phyloP scores from a whole-genome alignment of 1,140 invertebrate species.

The Sycobia sp. region DNA sequence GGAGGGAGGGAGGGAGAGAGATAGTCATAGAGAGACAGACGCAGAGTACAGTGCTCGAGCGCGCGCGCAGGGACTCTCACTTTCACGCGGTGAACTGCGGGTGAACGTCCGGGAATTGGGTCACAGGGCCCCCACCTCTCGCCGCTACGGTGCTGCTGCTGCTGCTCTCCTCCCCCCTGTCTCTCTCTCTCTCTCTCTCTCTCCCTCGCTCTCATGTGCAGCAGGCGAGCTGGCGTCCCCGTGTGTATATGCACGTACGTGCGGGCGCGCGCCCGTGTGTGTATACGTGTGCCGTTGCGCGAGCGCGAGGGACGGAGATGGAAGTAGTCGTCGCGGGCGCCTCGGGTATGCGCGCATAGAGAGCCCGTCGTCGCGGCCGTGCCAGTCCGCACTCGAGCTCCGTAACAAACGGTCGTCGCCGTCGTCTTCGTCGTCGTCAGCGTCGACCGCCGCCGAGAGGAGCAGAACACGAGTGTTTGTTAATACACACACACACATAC shows the following conservation, averaged over 20 bases:
- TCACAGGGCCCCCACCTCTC: slow-evolving; percentile 60
- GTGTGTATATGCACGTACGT: too few relatives aligned
- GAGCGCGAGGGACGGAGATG: slow-evolving; percentile 13
- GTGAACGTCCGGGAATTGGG: slow-evolving; percentile 64
- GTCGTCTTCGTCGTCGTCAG: slow-evolving; percentile 25
- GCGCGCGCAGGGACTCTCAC: slow-evolving; percentile 59
- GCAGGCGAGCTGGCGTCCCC: too few relatives aligned
- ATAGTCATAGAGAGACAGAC: too few relatives aligned
- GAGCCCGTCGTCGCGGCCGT: slow-evolving; percentile 37
- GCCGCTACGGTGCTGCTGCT: slow-evolving; percentile 54
- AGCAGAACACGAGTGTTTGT: too few relatives aligned
- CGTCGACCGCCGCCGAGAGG: neutral
- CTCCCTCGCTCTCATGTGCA: too few relatives aligned
- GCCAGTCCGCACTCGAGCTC: slow-evolving; percentile 58
- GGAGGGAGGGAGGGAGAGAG: slow-evolving; percentile 41
- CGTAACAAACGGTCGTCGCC: slow-evolving; percentile 55
- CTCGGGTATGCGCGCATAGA: too few relatives aligned
- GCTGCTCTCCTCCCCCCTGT: slow-evolving; percentile 49
- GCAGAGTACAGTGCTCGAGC: slow-evolving; percentile 38
- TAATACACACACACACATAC: too few relatives aligned
- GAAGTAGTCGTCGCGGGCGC: slow-evolving; percentile 39
- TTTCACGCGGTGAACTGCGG: slow-evolving; percentile 64
- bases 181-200: slow-evolving; percentile 12
- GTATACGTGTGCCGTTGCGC: neutral
- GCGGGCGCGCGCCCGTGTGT: too few relatives aligned